Conservation (phyloP, 2,113 vertebrate species). For the Larimichthys crocea region DNA sequence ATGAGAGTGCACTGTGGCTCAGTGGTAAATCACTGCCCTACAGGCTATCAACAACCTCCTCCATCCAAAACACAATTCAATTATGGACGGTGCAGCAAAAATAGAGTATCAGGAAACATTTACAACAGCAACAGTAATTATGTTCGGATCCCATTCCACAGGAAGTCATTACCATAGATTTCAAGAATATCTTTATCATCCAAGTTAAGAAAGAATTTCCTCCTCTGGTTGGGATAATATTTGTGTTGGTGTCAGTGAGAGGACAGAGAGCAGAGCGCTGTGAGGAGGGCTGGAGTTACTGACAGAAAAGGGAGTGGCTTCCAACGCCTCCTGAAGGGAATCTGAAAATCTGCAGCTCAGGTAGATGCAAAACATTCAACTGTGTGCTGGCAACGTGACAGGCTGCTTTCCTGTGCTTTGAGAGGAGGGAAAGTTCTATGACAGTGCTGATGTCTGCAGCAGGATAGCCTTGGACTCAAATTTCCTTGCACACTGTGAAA, state of each 20-base stretch:
- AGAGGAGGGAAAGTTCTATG: conserved; percentile 40
- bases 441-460: conserved; percentile 68
- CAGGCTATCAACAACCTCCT: conserved; percentile 70
- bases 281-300: conserved; percentile 26
- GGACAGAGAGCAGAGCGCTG: conserved; percentile 59
- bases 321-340: conserved; percentile 24
- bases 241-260: conserved; percentile 76
- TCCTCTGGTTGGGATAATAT: conserved; percentile 79
- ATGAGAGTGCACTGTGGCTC: conserved; percentile 56
- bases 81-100: conserved; percentile 70
- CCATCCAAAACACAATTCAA: conserved; percentile 75
- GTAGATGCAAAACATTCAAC: background rate
- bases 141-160: conserved; percentile 76
- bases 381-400: conserved; percentile 7
- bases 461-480: conserved; percentile 61
- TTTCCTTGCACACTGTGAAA: conserved; percentile 74
- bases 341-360: conserved; percentile 24
- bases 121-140: conserved; percentile 77
- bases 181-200: conserved; percentile 80
- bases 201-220: conserved; percentile 79
- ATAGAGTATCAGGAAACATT: conserved; percentile 76
- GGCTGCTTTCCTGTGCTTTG: conserved; percentile 37
- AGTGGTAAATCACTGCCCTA: conserved; percentile 73
- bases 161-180: conserved; percentile 82
- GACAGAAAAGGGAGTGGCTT: conserved; percentile 49